A percentile compares a stretch with the other conserved stretches of the same genome.
phyloP scores from a whole-genome alignment of 1,140 invertebrate species.

The Periplaneta americana region DNA sequence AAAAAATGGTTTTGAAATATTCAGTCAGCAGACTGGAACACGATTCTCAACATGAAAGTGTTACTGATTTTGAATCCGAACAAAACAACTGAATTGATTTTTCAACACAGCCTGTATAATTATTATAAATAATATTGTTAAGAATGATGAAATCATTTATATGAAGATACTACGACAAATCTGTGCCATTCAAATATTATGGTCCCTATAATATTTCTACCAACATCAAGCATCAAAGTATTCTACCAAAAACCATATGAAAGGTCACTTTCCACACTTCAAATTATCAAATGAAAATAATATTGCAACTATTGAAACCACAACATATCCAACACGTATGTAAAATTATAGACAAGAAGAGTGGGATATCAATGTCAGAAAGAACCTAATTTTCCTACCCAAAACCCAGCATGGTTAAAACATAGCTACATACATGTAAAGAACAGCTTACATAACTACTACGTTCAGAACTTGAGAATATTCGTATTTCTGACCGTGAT shows the following conservation, averaged over 20 bases:
- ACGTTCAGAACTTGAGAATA: no score
- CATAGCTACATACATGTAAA: no score
- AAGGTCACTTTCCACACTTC: no score
- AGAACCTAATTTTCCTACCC: no score
- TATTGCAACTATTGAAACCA: no score
- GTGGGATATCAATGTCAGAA: no score
- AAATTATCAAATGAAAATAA: no score
- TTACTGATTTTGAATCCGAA: neutral
- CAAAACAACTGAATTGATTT: neutral
- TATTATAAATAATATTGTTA: neutral
- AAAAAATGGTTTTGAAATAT: neutral
- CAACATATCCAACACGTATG: no score
- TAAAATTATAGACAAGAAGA: no score
- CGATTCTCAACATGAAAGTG: neutral
- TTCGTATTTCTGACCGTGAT: no score
- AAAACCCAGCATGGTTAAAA: no score
- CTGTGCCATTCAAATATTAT: conserved; percentile 7
- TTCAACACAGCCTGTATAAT: neutral
- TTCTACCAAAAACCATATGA: neutral
- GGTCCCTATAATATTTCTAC: neutral
- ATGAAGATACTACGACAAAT: conserved; percentile 13
- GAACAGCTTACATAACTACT: no score
- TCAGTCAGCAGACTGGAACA: neutral
- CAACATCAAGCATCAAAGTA: neutral
- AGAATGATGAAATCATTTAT: neutral